Evolutionary conservation across 2,888 invertebrate genomes (phyloP).

Genomic region (Dione vanillae): DNA sequence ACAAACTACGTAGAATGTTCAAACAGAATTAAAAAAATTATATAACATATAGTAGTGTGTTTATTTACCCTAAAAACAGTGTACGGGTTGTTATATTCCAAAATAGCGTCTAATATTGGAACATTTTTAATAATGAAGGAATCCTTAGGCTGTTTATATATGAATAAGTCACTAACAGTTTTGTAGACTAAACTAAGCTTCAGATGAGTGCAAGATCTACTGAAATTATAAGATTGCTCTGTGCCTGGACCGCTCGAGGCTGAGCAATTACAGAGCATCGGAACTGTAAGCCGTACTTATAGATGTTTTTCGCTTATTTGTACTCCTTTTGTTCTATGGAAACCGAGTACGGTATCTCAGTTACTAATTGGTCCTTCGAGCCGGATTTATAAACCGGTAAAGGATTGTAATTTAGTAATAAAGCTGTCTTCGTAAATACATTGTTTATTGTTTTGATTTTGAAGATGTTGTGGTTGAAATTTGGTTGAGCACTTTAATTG

Average conservation of each 20-base stretch:
- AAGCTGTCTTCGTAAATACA: slow-evolving; percentile 38
- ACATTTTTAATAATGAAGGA: background rate
- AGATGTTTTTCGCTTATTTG: slow-evolving; percentile 76
- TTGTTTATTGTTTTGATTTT: slow-evolving; percentile 36
- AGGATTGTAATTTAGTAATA: slow-evolving; percentile 54
- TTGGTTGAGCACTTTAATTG: slow-evolving; percentile 16
- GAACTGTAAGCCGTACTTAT: slow-evolving; percentile 71
- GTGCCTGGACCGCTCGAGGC: slow-evolving; percentile 61
- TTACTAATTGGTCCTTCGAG: slow-evolving; percentile 75
- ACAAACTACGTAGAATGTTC: too few relatives aligned
- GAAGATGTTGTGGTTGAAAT: slow-evolving; percentile 26
- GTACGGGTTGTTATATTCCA: background rate
- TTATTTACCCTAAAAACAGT: too few relatives aligned
- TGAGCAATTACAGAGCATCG: slow-evolving; percentile 71
- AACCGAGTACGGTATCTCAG: slow-evolving; percentile 67
- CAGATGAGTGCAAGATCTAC: background rate
- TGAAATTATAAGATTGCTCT: slow-evolving; percentile 40
- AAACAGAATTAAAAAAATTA: too few relatives aligned
- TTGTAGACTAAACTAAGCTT: background rate
- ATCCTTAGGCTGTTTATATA: background rate
- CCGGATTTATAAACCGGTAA: slow-evolving; percentile 58
- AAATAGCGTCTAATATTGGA: background rate
- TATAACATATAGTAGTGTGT: too few relatives aligned
- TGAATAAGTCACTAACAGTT: background rate
- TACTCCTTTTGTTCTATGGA: slow-evolving; percentile 62